Conservation (phyloP, 2,888 invertebrate species). For the Allacma fusca region DNA sequence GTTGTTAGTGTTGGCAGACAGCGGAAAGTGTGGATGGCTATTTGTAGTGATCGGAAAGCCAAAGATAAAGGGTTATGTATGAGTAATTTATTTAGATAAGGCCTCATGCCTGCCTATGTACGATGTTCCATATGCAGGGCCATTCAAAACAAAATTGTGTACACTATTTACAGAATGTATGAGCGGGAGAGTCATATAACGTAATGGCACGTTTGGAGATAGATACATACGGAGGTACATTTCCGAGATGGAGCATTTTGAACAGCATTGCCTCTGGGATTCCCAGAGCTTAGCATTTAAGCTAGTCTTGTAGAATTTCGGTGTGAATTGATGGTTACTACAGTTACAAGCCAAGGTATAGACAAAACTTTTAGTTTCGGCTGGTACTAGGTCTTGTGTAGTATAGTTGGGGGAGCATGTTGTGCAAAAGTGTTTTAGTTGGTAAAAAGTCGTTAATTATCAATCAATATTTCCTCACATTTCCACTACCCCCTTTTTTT, state of each 20-base stretch:
- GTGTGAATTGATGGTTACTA: constrained; percentile 12
- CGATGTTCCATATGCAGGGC: too few relatives aligned
- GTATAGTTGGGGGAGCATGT: not conserved
- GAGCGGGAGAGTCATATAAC: too few relatives aligned
- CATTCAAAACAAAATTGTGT: too few relatives aligned
- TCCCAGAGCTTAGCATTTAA: not conserved
- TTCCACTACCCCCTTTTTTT: not conserved
- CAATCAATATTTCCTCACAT: constrained; percentile 24
- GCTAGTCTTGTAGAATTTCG: not conserved
- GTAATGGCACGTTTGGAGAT: too few relatives aligned
- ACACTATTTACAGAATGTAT: too few relatives aligned
- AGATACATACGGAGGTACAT: too few relatives aligned
- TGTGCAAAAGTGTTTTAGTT: not conserved
- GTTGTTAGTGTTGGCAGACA: too few relatives aligned
- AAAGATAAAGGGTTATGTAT: too few relatives aligned
- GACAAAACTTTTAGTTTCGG: constrained; percentile 4
- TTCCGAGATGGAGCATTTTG: not conserved
- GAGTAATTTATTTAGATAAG: too few relatives aligned
- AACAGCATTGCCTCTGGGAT: not conserved
- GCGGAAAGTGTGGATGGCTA: too few relatives aligned
- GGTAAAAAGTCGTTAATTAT: constrained; percentile 18
- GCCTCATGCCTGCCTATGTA: too few relatives aligned
- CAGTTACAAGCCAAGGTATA: constrained; percentile 14
- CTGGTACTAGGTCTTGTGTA: not conserved
- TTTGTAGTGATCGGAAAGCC: too few relatives aligned